A percentile compares a stretch with the other conserved stretches of the same genome.
These are phyloP conservation scores for Leptinotarsa undecemlineata DNA, from an alignment of 1,140 invertebrate genomes.

Conservation along the genomic window DNA sequence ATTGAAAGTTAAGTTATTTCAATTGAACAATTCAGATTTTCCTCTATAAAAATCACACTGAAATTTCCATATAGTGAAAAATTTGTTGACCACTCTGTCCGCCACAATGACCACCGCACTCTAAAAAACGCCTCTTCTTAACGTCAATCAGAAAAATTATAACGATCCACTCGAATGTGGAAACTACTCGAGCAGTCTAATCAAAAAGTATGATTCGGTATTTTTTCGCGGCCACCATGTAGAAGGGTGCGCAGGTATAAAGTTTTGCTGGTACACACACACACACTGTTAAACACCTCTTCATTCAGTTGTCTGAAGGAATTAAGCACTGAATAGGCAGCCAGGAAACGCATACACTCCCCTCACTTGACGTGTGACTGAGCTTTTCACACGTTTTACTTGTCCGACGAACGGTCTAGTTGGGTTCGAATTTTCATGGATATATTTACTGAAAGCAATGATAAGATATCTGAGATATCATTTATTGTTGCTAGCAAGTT, in stretches of 20 bases:
- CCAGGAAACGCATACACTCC: constrained; percentile 2
- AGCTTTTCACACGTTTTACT: neutral
- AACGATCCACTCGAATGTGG: constrained; percentile 1
- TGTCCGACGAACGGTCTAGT: no score
- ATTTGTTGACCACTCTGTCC: no score
- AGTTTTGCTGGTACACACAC: neutral
- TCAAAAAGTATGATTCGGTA: neutral
- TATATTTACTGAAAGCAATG: no score
- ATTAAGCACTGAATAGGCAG: neutral
- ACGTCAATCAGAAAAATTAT: neutral
- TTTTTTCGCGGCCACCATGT: constrained; percentile 1
- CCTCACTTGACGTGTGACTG: constrained; percentile 7
- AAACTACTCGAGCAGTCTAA: neutral
- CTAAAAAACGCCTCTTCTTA: neutral
- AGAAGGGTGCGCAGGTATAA: constrained; percentile 3
- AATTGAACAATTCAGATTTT: no score
- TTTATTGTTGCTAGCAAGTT: no score
- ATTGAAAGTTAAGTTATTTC: no score
- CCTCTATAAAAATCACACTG: no score
- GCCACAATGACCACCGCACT: no score
- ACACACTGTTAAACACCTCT: constrained; percentile 19
- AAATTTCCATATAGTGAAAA: no score
- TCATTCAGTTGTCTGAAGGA: constrained; percentile 23
- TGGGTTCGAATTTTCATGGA: no score
- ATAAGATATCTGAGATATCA: no score